Conservation (phyloP, 2,797 vertebrate genomes). For the Sciaenops ocellatus region DNA sequence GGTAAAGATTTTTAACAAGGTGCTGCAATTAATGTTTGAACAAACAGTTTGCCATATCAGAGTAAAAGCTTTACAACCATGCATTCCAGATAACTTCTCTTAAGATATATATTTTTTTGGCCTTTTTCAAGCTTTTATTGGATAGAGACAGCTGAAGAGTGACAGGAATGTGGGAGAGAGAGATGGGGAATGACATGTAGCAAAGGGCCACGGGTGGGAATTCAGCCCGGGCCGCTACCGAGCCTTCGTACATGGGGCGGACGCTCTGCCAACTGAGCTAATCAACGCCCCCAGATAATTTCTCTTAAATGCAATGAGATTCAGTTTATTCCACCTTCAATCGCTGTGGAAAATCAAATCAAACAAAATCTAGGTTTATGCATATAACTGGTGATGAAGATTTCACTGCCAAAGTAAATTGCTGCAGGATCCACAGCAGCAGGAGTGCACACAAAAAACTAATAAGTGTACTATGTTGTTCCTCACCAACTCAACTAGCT, state of each 20-base stretch:
- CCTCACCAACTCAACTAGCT: slow-evolving; percentile 22
- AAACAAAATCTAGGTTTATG: not conserved
- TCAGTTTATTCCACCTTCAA: not conserved
- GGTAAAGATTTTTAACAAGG: slow-evolving; percentile 14
- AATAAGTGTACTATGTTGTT: slow-evolving; percentile 40
- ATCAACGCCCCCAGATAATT: too few species aligned
- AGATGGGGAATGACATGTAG: too few species aligned
- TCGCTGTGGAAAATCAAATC: not conserved
- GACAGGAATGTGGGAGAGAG: too few species aligned
- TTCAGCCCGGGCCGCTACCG: too few species aligned
- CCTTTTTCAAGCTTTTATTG: too few species aligned
- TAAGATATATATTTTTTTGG: too few species aligned
- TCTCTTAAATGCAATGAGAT: not conserved
- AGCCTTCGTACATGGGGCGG: too few species aligned
- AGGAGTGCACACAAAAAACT: slow-evolving; percentile 17
- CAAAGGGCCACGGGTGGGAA: too few species aligned
- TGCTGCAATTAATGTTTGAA: not conserved
- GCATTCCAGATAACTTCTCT: not conserved
- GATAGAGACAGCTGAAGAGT: too few species aligned
- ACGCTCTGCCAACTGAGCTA: too few species aligned
- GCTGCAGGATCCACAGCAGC: not conserved
- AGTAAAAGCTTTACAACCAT: not conserved
- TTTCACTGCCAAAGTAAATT: slow-evolving; percentile 1
- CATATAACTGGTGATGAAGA: not conserved
- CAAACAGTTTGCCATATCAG: slow-evolving; percentile 1